Evolutionary conservation across 2,113 vertebrate genomes (phyloP), one percentile per base, ranked within the genome.

Genomic region (Melospiza melodia): DNA sequence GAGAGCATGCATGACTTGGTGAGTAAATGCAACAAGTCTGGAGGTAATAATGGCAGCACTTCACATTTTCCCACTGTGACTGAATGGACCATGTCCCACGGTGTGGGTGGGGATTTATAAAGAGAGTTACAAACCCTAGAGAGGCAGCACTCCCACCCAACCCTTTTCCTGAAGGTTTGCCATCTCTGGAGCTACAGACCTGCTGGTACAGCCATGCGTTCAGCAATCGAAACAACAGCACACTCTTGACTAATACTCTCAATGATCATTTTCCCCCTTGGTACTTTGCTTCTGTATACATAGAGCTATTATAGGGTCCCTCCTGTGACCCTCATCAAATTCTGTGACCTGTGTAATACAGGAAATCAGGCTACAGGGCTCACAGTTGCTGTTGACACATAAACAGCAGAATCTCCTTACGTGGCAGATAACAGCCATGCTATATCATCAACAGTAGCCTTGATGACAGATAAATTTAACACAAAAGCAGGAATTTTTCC

Each of bases 291-390:
- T 71, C 85, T 93, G 55, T 62, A 84, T 88, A 88, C 28, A 31
- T 8, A 59, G 27, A 87, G 37, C 37, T 91, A 77, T 79, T 91
- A 94, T 44, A 23, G 28, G 52, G 83, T 67, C 57, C 57, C 61
- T 92, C 79, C 65, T 68, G 52, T 81, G 72, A 81, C 85, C 90
- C 43, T 90, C 68, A 85, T 92, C 88, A 90, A 84, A 72, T 86
- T 88, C 94, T 78, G 73, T 92, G 63, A 76, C 82, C 92, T 88
- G 44, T 81, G 68, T 95, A 94, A 94, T 83, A 83, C 28, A 84
- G 65, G 76, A 94, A 91, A 83, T 77, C 65, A 75, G 57, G 62
- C 52, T 93, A 72, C 67, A 87, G 63, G 61, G n/a, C 35, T 88
- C 84, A 57, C 48, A 59, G 68, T 81, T 86, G 48, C 76, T 86